These are phyloP conservation scores for Hermatobates lingyangjiaoensis DNA, from an alignment of 1,140 invertebrate species.

Conservation along the genomic window DNA sequence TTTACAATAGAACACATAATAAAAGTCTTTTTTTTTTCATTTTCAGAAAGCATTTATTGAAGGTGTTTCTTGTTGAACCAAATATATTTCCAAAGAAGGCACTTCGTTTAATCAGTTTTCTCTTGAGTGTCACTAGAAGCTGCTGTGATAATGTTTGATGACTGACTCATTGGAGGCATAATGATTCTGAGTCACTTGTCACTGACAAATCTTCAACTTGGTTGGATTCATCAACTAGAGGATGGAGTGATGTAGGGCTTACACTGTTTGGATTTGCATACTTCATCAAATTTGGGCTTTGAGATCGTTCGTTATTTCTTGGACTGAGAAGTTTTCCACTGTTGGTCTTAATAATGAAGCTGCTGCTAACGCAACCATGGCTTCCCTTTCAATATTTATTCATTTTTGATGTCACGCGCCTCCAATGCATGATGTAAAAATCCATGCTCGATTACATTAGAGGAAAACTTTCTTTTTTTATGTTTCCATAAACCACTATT, in stretches of 20 bases:
- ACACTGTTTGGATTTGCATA: slow-evolving; percentile 15
- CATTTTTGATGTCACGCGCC: slow-evolving; percentile 10
- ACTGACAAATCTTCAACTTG: slow-evolving; percentile 31
- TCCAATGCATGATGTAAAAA: slow-evolving; percentile 20
- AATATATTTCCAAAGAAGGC: too few species aligned
- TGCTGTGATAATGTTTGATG: slow-evolving; percentile 16
- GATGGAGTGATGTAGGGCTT: slow-evolving; percentile 11
- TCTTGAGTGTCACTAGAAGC: slow-evolving; percentile 16
- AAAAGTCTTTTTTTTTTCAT: too few species aligned
- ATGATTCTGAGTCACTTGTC: slow-evolving; percentile 21
- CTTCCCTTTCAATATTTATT: slow-evolving; percentile 18
- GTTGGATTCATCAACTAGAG: slow-evolving; percentile 20
- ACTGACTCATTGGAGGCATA: slow-evolving; percentile 21
- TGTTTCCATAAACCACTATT: slow-evolving; percentile 17
- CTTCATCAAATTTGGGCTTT: slow-evolving; percentile 21
- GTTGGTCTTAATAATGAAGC: slow-evolving; percentile 6
- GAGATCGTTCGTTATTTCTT: slow-evolving; percentile 17
- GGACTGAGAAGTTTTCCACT: slow-evolving; percentile 15
- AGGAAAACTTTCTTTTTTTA: slow-evolving; percentile 16
- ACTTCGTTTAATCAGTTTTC: slow-evolving; percentile 8
- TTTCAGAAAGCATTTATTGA: too few species aligned
- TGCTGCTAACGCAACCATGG: slow-evolving; percentile 10
- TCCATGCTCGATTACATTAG: slow-evolving; percentile 18
- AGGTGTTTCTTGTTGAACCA: too few species aligned
- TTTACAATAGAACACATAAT: too few species aligned